These are phyloP conservation scores for Megalurothrips usitatus DNA, from an alignment of 2,888 invertebrate species.

Conservation along the genomic window DNA sequence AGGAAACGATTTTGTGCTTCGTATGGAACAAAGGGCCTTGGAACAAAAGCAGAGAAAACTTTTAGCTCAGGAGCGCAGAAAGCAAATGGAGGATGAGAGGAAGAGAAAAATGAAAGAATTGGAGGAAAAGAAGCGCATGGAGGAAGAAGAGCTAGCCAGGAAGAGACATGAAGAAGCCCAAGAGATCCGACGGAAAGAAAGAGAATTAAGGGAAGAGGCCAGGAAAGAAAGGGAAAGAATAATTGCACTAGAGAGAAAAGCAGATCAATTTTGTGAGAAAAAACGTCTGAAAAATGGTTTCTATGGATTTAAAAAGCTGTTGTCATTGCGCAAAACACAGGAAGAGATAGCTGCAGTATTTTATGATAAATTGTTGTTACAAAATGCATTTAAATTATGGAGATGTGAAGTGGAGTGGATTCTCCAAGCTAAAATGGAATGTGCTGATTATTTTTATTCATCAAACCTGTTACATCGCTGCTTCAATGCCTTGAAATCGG, in stretches of 20 bases:
- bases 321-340: neutral
- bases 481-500: constrained; percentile 22
- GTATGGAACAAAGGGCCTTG: constrained; percentile 28
- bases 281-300: constrained; percentile 16
- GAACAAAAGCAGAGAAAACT: constrained; percentile 27
- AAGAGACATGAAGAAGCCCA: neutral
- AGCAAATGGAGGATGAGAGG: neutral
- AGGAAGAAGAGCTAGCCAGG: neutral
- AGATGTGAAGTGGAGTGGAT: constrained; percentile 7
- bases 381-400: constrained; percentile 18
- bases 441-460: constrained; percentile 20
- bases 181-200: constrained; percentile 25
- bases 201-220: constrained; percentile 21
- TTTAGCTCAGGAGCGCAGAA: neutral
- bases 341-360: neutral
- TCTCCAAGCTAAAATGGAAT: constrained; percentile 19
- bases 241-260: constrained; percentile 11
- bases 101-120: neutral
- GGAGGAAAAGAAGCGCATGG: neutral
- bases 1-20: constrained; percentile 27
- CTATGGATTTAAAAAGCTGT: constrained; percentile 17
- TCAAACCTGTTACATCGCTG: constrained; percentile 27
- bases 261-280: constrained; percentile 14
- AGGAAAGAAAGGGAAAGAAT: constrained; percentile 25
- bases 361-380: constrained; percentile 17